A percentile compares a stretch with the other conserved stretches of the same genome.
Evolutionary conservation across 2,888 invertebrate species (phyloP).

Genomic region (Cybosia mesomella): DNA sequence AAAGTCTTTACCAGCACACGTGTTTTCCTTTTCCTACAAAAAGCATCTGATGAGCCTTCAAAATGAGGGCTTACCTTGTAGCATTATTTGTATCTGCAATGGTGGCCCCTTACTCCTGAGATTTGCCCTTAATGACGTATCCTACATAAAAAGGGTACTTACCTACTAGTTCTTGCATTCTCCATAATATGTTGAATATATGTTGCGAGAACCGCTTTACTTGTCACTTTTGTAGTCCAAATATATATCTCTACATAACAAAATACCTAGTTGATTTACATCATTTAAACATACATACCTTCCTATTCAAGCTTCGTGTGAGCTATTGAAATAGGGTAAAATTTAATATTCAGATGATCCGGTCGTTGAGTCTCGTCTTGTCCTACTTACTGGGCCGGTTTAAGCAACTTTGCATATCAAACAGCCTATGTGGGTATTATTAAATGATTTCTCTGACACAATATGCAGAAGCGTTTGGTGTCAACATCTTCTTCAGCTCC

Average conservation of each 20-base stretch:
- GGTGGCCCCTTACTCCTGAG: too few relatives aligned
- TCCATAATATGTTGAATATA: too few relatives aligned
- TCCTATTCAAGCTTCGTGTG: not conserved
- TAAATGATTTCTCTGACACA: slow-evolving; percentile 23
- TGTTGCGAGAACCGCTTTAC: too few relatives aligned
- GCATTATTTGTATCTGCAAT: too few relatives aligned
- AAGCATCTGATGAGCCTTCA: too few relatives aligned
- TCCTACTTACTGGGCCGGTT: slow-evolving; percentile 56
- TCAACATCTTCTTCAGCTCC: slow-evolving; percentile 1
- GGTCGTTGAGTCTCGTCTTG: slow-evolving; percentile 53
- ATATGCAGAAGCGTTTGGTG: slow-evolving; percentile 10
- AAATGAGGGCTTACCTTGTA: too few relatives aligned
- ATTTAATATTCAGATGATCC: slow-evolving; percentile 3
- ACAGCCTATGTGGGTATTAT: slow-evolving; percentile 24
- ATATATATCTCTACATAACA: not conserved
- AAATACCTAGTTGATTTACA: not conserved
- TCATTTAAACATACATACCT: not conserved
- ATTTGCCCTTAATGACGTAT: too few relatives aligned
- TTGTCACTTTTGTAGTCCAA: not conserved
- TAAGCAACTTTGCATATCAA: slow-evolving; percentile 43
- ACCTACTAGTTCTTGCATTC: too few relatives aligned
- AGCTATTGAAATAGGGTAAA: not conserved
- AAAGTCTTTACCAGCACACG: too few relatives aligned
- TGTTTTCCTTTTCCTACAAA: too few relatives aligned
- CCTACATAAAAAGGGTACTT: too few relatives aligned